Evolutionary conservation across 2,888 invertebrate genomes (phyloP), one percentile per base, ranked within the genome.

Genomic region (Spodoptera picta): DNA sequence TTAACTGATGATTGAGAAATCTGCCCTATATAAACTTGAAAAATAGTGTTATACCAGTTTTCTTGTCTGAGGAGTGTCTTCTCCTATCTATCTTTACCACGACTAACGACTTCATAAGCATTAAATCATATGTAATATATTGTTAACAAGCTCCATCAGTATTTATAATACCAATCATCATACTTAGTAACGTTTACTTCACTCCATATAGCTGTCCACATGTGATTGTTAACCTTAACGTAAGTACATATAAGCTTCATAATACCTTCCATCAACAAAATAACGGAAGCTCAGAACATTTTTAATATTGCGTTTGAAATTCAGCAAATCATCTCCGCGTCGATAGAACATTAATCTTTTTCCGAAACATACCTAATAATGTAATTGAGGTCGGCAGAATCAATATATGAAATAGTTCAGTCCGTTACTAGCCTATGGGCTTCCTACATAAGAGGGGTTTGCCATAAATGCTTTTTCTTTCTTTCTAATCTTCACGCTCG

Each of bases 331-430:
- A 50, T 60, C 51, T 57, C 43, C 43, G n/a, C 51, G 49, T 60
- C 65, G 49, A 65, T 73, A 43, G 48, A 61, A 53, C 64, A 58
- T 65, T 54, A 60, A 70, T 67, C 50, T 74, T 66, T 60, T 75
- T 66, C 36, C 51, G 47, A 64, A 69, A 61, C 69, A 75, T 46
- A 65, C 65, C 66, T 54, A 73, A 65, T 59, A 65, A 65, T 66
- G 69, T 53, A 73, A 65, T 59, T 65, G 67, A 75, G 75, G 75
- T 47, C 69, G 27, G 5, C 45, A 64, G 57, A 60, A 69, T 59
- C 53, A 65, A 69, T 75, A 23, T 24, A 70, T 65, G 58, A 59
- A 55, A 64, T 53, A 57, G 36, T 31, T 54, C 27, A 44, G 41
- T 50, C 31, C 49, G 27, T 47, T 60, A 19, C 31, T 56, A 60